These are phyloP conservation scores for Hippocampus mohnikei DNA, from an alignment of 2,113 vertebrate species.

Conservation along the genomic window DNA sequence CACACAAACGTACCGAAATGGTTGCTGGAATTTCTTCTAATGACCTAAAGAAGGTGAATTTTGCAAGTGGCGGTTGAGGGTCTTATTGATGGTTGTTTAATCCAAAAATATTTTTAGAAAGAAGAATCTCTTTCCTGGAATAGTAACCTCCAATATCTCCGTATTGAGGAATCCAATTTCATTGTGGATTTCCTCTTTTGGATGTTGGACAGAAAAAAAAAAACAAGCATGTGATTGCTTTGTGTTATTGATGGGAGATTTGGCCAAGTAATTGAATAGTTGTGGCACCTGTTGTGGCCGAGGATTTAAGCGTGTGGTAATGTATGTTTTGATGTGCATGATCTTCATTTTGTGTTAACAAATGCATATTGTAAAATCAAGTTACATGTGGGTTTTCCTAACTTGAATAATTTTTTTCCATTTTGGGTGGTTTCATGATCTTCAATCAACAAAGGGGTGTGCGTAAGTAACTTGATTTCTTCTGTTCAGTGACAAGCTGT, in stretches of 20 bases:
- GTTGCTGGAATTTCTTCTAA: constrained; percentile 60
- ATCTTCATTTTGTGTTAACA: constrained; percentile 9
- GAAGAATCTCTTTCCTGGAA: constrained; percentile 46
- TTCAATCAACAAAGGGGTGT: constrained; percentile 82
- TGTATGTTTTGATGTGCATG: constrained; percentile 50
- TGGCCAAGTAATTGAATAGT: constrained; percentile 31
- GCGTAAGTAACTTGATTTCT: constrained; percentile 82
- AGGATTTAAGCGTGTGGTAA: constrained; percentile 38
- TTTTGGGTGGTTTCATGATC: constrained; percentile 45
- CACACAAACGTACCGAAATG: constrained; percentile 51
- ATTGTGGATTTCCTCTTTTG: constrained; percentile 52
- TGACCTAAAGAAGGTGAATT: constrained; percentile 43
- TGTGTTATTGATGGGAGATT: constrained; percentile 34
- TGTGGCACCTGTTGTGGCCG: constrained; percentile 44
- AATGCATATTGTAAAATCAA: neutral
- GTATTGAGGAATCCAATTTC: constrained; percentile 44
- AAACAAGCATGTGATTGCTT: constrained; percentile 24
- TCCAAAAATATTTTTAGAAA: constrained; percentile 16
- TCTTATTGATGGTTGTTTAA: constrained; percentile 57
- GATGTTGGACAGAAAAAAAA: constrained; percentile 47
- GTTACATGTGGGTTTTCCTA: constrained; percentile 26
- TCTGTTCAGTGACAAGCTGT: neutral
- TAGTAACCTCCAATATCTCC: constrained; percentile 45
- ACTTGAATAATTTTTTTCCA: constrained; percentile 50
- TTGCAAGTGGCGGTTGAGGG: constrained; percentile 55